A percentile compares a stretch with the other conserved stretches of the same genome.
phyloP scores from a whole-genome alignment of 2,113 vertebrate genomes.

The Jacana jacana region DNA sequence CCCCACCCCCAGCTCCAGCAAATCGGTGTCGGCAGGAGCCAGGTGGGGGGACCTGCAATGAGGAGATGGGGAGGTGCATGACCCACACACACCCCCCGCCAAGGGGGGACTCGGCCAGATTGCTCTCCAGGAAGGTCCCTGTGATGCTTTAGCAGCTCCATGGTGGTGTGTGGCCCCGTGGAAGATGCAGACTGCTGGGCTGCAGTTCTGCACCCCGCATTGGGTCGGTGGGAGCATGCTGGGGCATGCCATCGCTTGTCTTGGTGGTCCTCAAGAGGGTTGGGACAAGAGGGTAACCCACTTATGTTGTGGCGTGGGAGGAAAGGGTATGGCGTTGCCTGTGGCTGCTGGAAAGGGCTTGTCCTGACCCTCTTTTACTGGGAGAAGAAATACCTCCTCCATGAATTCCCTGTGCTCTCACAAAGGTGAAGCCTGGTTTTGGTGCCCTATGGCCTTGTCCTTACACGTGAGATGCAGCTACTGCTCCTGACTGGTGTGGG shows the following conservation, averaged over 20 bases:
- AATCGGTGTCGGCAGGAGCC: background rate
- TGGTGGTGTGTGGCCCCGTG: fast-evolving
- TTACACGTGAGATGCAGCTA: fast-evolving
- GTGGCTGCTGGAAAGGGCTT: background rate
- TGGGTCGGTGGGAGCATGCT: background rate
- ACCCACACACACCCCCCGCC: background rate
- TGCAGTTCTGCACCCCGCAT: background rate
- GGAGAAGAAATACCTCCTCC: background rate
- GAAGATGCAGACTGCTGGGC: background rate
- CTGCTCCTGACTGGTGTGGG: background rate
- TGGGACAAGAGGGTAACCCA: too few species aligned
- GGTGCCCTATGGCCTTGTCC: background rate
- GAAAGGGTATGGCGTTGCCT: background rate
- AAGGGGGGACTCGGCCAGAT: background rate
- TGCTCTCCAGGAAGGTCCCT: background rate
- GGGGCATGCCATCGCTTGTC: background rate
- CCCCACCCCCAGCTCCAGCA: fast-evolving
- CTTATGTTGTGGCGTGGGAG: fast-evolving
- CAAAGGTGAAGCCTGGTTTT: background rate
- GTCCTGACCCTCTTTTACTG: background rate
- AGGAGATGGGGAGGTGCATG: too few species aligned
- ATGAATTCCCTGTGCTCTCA: fast-evolving
- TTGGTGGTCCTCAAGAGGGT: fast-evolving
- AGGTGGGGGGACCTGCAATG: background rate
- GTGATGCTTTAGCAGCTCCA: background rate